These are phyloP conservation scores for Aromia moschata DNA, from an alignment of 2,888 invertebrate species.

Conservation along the genomic window DNA sequence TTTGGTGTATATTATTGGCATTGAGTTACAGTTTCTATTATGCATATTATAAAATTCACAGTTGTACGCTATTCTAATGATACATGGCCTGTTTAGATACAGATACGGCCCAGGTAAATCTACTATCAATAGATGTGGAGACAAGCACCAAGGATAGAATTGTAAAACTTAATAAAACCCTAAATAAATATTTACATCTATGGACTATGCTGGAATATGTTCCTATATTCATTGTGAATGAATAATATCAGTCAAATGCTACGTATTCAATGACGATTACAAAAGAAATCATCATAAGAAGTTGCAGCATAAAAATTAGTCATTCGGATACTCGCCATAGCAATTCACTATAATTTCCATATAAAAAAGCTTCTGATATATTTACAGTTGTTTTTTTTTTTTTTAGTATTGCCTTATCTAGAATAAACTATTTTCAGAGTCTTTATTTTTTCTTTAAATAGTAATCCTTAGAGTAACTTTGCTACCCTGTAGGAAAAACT, in stretches of 20 bases:
- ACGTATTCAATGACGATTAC: constrained; percentile 44
- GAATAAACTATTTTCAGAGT: constrained; percentile 56
- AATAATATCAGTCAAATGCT: constrained; percentile 51
- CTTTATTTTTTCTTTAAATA: constrained; percentile 39
- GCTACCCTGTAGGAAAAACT: constrained; percentile 58
- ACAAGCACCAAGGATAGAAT: constrained; percentile 56
- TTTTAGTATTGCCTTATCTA: constrained; percentile 57
- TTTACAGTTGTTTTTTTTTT: constrained; percentile 60
- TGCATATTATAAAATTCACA: constrained; percentile 37
- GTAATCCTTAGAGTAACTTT: constrained; percentile 42
- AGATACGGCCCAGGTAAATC: constrained; percentile 50
- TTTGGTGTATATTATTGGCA: constrained; percentile 27
- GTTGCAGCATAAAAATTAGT: constrained; percentile 53
- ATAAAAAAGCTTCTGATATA: constrained; percentile 63
- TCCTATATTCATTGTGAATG: constrained; percentile 45
- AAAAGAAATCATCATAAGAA: constrained; percentile 51
- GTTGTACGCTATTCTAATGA: constrained; percentile 63
- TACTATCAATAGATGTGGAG: constrained; percentile 49
- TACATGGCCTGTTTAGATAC: constrained; percentile 56
- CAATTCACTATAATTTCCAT: constrained; percentile 57
- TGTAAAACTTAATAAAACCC: constrained; percentile 54
- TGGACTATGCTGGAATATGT: constrained; percentile 44
- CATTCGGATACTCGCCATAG: constrained; percentile 48
- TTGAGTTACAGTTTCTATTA: constrained; percentile 31
- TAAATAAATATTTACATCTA: constrained; percentile 58